phyloP scores from a whole-genome alignment of 2,888 invertebrate genomes.

The Notodonta dromedarius region DNA sequence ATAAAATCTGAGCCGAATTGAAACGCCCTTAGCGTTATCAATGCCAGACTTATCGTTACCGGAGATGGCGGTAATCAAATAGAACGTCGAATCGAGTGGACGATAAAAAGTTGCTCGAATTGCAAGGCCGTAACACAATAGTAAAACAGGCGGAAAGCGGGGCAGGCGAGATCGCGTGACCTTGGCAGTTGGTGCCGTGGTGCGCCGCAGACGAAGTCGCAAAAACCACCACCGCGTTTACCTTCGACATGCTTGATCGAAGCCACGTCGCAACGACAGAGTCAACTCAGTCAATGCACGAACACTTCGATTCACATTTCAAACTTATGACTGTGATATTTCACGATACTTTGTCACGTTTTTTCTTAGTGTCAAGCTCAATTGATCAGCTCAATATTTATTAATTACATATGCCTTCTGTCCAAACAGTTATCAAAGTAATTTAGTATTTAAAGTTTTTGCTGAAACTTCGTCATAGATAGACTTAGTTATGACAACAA shows the following conservation, averaged over 20 bases:
- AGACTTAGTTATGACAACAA: no score
- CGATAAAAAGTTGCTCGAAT: slow-evolving; percentile 59
- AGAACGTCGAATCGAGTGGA: slow-evolving; percentile 40
- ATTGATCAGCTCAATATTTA: not conserved
- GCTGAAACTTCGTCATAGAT: no score
- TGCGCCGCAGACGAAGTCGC: slow-evolving; percentile 57
- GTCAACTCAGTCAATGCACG: slow-evolving; percentile 22
- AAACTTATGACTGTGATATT: slow-evolving; percentile 11
- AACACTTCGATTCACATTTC: slow-evolving; percentile 25
- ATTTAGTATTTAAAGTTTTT: no score
- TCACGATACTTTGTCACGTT: not conserved
- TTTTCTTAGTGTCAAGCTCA: not conserved
- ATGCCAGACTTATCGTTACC: slow-evolving; percentile 40
- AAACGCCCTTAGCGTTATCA: slow-evolving; percentile 33
- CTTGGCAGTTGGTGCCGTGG: slow-evolving; percentile 70
- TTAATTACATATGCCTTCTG: no score
- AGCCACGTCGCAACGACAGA: slow-evolving; percentile 25
- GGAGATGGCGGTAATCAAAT: slow-evolving; percentile 44
- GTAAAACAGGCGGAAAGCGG: slow-evolving; percentile 59
- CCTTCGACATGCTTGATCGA: slow-evolving; percentile 62
- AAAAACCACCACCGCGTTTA: slow-evolving; percentile 63
- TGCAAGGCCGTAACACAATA: slow-evolving; percentile 61
- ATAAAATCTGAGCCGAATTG: slow-evolving; percentile 1
- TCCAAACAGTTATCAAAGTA: no score
- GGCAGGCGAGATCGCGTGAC: slow-evolving; percentile 57